Percentiles rank a stretch among this genome's conserved stretches.
Conservation (phyloP, 2,797 vertebrate species). For the Ctenopoma multispine region DNA sequence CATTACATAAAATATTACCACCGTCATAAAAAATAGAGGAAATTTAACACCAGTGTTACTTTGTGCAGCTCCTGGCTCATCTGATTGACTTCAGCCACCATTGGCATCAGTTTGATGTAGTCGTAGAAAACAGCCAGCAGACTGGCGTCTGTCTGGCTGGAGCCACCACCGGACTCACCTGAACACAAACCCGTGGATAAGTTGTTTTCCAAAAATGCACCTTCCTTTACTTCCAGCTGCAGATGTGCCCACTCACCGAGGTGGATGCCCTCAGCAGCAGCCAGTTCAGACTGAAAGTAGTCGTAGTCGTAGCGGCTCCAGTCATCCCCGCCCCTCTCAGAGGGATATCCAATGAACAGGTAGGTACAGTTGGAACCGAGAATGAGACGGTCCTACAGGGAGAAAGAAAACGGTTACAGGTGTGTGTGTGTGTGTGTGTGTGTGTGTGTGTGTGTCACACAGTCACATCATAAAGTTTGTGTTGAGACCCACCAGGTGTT, state of each 20-base stretch:
- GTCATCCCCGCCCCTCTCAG: slow-evolving; percentile 85
- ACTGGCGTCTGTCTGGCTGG: slow-evolving; percentile 83
- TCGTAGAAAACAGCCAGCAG: slow-evolving; percentile 91
- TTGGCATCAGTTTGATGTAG: slow-evolving; percentile 90
- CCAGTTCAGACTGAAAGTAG: slow-evolving; percentile 92
- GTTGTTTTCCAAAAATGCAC: not conserved
- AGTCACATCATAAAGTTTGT: not conserved
- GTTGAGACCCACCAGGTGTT: slow-evolving; percentile 85
- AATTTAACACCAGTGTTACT: slow-evolving; percentile 64
- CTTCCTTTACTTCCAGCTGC: not conserved
- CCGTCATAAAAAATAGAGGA: too few relatives aligned
- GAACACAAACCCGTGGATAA: slow-evolving; percentile 19
- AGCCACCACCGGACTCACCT: slow-evolving; percentile 74
- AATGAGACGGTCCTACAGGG: slow-evolving; percentile 87
- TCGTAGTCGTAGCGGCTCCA: slow-evolving; percentile 90
- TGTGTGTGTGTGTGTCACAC: not conserved
- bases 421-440: not conserved
- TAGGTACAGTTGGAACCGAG: slow-evolving; percentile 90
- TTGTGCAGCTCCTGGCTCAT: slow-evolving; percentile 91
- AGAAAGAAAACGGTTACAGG: not conserved
- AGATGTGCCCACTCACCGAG: slow-evolving; percentile 64
- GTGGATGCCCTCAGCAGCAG: slow-evolving; percentile 87
- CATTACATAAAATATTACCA: not conserved
- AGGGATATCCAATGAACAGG: slow-evolving; percentile 89
- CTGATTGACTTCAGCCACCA: slow-evolving; percentile 91